phyloP scores from a whole-genome alignment of 2,888 invertebrate species.

The Ophion ellenae region DNA sequence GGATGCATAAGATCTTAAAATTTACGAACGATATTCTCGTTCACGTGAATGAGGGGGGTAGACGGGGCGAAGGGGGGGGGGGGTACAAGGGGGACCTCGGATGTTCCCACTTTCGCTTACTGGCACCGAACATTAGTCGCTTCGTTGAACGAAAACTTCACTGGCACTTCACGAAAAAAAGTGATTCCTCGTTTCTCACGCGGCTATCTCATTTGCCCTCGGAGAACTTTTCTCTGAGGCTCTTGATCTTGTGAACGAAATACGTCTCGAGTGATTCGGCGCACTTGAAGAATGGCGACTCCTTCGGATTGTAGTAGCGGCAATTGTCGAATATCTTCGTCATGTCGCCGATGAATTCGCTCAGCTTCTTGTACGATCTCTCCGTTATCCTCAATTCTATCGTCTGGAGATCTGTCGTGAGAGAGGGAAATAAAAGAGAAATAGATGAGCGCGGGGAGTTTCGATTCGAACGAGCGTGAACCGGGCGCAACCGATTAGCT shows the following conservation, averaged over 20 bases:
- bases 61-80: neutral
- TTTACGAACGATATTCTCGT: constrained; percentile 38
- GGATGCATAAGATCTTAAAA: constrained; percentile 35
- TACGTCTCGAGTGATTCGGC: constrained; percentile 97
- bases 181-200: constrained; percentile 20
- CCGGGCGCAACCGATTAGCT: neutral
- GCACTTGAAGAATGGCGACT: constrained; percentile 97
- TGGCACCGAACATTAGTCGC: constrained; percentile 38
- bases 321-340: constrained; percentile 99
- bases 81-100: neutral
- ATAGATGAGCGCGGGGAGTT: neutral
- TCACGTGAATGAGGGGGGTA: neutral
- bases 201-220: constrained; percentile 83
- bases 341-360: constrained; percentile 98
- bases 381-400: constrained; percentile 94
- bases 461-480: neutral
- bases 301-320: constrained; percentile 97
- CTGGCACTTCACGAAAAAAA: constrained; percentile 39
- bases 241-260: constrained; percentile 97
- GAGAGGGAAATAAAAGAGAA: constrained; percentile 35
- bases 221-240: constrained; percentile 92
- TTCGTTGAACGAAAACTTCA: constrained; percentile 38
- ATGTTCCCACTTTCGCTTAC: constrained; percentile 34
- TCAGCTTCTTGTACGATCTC: constrained; percentile 92
- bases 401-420: constrained; percentile 93